Conservation (phyloP, 1,140 invertebrate species). For the Caenorhabditis latens region DNA sequence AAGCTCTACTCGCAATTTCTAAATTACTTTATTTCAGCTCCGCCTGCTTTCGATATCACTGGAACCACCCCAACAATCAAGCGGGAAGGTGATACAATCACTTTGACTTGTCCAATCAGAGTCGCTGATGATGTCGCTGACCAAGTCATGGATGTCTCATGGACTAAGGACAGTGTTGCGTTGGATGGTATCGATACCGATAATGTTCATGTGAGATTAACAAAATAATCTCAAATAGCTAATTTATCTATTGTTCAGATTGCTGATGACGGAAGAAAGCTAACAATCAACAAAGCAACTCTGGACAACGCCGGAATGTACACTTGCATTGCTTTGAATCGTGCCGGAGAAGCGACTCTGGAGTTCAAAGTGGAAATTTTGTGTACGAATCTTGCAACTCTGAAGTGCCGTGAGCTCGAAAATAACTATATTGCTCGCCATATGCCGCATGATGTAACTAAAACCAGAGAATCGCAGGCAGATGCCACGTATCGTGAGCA, state of each 20-base stretch:
- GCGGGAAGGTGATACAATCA: slow-evolving; percentile 71
- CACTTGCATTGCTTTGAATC: slow-evolving; percentile 73
- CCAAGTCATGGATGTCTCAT: slow-evolving; percentile 67
- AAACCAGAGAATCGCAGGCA: slow-evolving; percentile 39
- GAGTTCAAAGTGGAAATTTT: slow-evolving; percentile 75
- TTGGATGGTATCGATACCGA: slow-evolving; percentile 62
- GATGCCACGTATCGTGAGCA: slow-evolving; percentile 13
- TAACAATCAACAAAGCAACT: slow-evolving; percentile 61
- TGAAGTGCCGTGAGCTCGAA: slow-evolving; percentile 73
- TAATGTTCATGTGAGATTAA: slow-evolving; percentile 15
- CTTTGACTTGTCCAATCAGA: slow-evolving; percentile 70
- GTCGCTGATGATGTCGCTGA: slow-evolving; percentile 23
- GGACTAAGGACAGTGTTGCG: slow-evolving; percentile 74
- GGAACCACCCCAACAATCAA: slow-evolving; percentile 63
- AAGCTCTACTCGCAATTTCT: neutral
- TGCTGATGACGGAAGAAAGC: slow-evolving; percentile 68
- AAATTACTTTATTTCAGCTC: slow-evolving; percentile 62
- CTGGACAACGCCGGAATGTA: slow-evolving; percentile 72
- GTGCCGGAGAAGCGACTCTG: slow-evolving; percentile 72
- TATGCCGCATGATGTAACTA: slow-evolving; percentile 50
- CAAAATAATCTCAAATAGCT: neutral
- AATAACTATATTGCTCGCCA: slow-evolving; percentile 67
- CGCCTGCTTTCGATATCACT: slow-evolving; percentile 69
- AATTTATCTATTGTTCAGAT: slow-evolving; percentile 65
- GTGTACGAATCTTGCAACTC: slow-evolving; percentile 73